Base-by-base conservation (phyloP, 2,888 invertebrate species). In the Nephrotoma appendiculata region DNA sequence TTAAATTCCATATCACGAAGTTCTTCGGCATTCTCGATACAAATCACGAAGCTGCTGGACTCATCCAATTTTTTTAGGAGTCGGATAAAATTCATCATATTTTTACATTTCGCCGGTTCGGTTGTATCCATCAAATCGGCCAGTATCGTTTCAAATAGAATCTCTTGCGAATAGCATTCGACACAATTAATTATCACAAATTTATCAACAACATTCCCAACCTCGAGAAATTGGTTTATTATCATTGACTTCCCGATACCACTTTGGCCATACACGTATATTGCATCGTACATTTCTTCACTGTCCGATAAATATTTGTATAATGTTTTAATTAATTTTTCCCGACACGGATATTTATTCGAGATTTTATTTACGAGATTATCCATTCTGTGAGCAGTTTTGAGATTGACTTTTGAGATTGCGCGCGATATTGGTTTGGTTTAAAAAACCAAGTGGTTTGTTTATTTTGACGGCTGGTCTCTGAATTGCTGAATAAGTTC, bases 241-340 rank as follows among this genome's bases (percentile, higher is more conserved):
- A 97, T 93, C 19, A 95, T 91, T n/a, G 95, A 94, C 93, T 98
- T 98, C 43, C 97, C 98, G 41, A 96, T 96, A 9, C 96, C 95
- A 88, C 96, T 94, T 90, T 95, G 95, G n/a, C 98, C 98, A 90
- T 95, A 95, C 86, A 97, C 89, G 92, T 96, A 97, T 89, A 98
- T 91, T 88, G 94, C 93, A 88, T 94, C 92, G 31, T 95, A 95
- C 89, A 95, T 92, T 31, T 94, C 93, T 90, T 95, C 95, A 88
- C 94, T 93, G 86, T 90, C 89, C 88, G 90, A 90, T 45, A 91
- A 89, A 0, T 90, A 88, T 41, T 90, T 89, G 3, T 87, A 88
- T 4, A 91, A 85, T 3, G 88, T 88, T 84, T 87, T 87, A 4
- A 91, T 89, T 3, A 90, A 87, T 43, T 88, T 87, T 52, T 89